Conservation (phyloP, 2,797 vertebrate genomes). For the Pangasius krempfi region DNA sequence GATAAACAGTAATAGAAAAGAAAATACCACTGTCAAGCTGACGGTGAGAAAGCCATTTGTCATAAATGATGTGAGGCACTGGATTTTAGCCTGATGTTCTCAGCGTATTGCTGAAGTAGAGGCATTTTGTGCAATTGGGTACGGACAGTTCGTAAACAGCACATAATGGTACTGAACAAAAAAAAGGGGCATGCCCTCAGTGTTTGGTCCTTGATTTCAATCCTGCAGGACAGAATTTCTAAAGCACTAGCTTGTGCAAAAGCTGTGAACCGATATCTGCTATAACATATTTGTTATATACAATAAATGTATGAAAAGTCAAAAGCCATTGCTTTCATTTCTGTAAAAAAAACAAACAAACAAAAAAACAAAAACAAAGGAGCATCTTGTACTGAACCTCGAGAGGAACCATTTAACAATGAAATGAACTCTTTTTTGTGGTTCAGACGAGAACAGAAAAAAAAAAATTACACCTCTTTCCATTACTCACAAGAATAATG, state of each 20-base stretch:
- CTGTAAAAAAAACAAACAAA: not conserved
- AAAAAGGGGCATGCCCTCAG: not conserved
- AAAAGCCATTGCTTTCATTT: not conserved
- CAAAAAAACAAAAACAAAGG: too few species aligned
- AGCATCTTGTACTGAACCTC: not conserved
- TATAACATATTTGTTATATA: not conserved
- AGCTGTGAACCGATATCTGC: not conserved
- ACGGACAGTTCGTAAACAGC: not conserved
- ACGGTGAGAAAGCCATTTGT: constrained; percentile 61
- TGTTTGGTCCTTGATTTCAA: not conserved
- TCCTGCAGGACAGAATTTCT: not conserved
- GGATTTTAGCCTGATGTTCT: constrained; percentile 48
- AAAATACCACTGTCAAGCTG: constrained; percentile 61
- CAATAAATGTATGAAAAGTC: not conserved
- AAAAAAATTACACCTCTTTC: not conserved
- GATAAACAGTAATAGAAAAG: constrained; percentile 67
- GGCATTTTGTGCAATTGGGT: not conserved
- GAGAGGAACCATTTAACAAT: not conserved
- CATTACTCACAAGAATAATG: not conserved
- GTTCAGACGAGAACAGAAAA: not conserved
- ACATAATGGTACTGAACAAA: not conserved
- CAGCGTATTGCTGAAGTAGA: not conserved
- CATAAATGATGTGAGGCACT: constrained; percentile 59
- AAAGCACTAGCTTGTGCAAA: not conserved
- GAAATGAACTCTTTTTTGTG: not conserved